These are phyloP conservation scores for Rhineura floridana DNA, from an alignment of 2,113 vertebrate genomes.

Conservation along the genomic window DNA sequence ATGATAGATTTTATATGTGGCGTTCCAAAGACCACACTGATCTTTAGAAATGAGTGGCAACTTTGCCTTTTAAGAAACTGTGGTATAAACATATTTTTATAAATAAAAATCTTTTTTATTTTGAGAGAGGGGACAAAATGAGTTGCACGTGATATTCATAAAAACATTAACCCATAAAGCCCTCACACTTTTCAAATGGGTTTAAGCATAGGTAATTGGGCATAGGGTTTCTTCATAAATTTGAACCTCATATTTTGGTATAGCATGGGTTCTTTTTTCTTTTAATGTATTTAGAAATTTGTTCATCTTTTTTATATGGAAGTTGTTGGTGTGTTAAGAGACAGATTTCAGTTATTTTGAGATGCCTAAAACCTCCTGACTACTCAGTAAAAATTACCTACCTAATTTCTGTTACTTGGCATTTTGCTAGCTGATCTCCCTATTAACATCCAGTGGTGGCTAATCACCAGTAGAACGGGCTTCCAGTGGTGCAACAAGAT, in stretches of 20 bases:
- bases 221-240: not conserved
- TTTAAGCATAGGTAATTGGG: not conserved
- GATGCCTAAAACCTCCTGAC: too few relatives aligned
- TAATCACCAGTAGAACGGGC: too few relatives aligned
- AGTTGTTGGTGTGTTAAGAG: not conserved
- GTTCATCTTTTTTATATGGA: not conserved
- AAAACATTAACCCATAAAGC: too few relatives aligned
- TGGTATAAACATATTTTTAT: too few relatives aligned
- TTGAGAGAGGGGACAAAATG: too few relatives aligned
- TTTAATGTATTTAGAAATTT: not conserved
- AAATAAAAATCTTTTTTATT: too few relatives aligned
- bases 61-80: too few relatives aligned
- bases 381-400: not conserved
- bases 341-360: not conserved
- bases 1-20: too few relatives aligned
- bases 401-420: not conserved
- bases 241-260: not conserved
- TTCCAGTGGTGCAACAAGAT: too few relatives aligned
- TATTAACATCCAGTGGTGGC: not conserved
- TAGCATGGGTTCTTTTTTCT: not conserved
- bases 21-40: too few relatives aligned
- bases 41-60: not conserved
- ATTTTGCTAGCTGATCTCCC: not conserved
- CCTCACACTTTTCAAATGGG: slow-evolving; percentile 2
- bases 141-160: too few relatives aligned